A percentile compares a stretch with the other conserved stretches of the same genome.
Conservation (phyloP, 1,140 invertebrate species). For the Caenorhabditis latens region DNA sequence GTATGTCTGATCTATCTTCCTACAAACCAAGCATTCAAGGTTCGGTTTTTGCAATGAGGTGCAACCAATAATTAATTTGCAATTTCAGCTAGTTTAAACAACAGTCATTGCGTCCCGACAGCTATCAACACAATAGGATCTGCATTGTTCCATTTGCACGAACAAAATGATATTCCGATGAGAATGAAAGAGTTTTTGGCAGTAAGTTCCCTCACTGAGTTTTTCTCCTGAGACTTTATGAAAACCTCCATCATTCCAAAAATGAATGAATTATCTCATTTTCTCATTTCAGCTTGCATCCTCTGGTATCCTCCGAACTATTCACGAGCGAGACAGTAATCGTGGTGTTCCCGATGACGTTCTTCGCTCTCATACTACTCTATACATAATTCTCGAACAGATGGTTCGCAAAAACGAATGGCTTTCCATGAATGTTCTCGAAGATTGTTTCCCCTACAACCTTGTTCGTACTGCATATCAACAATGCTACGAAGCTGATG, state of each 20-base stretch:
- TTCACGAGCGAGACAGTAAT: conserved; percentile 57
- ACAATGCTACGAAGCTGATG: conserved; percentile 70
- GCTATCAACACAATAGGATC: conserved; percentile 96
- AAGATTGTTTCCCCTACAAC: conserved; percentile 76
- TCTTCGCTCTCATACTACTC: conserved; percentile 68
- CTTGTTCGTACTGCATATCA: conserved; percentile 73
- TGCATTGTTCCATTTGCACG: conserved; percentile 94
- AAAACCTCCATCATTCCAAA: neutral
- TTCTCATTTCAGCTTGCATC: conserved; percentile 72
- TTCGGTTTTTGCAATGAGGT: conserved; percentile 66
- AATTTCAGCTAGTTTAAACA: conserved; percentile 82
- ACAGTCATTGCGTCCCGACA: conserved; percentile 95
- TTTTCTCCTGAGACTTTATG: no score
- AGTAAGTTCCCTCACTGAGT: conserved; percentile 74
- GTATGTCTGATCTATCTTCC: conserved; percentile 86
- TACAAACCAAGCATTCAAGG: conserved; percentile 87
- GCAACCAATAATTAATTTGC: conserved; percentile 24
- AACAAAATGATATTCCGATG: conserved; percentile 93
- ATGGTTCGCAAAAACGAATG: conserved; percentile 72
- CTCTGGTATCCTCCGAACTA: conserved; percentile 73
- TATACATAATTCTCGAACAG: conserved; percentile 75
- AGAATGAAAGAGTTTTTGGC: conserved; percentile 98
- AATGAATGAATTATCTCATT: neutral
- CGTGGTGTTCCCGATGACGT: conserved; percentile 61
- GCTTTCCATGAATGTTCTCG: conserved; percentile 74